Conservation (phyloP, 2,797 vertebrate species). For the Malacoraja senta region DNA sequence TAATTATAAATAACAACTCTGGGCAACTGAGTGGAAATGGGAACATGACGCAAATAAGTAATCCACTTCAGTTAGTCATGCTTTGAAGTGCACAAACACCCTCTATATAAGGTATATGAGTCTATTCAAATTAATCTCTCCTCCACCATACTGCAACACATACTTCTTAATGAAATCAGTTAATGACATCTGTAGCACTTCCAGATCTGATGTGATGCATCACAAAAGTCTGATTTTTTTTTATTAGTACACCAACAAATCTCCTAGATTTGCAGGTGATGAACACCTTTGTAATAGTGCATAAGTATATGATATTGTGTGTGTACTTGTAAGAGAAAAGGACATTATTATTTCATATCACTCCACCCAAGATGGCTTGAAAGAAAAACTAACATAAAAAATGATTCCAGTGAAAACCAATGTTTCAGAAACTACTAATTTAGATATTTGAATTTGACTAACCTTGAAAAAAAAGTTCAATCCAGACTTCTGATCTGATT, state of each 20-base stretch:
- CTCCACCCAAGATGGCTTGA: background rate
- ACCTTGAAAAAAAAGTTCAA: slow-evolving; percentile 95
- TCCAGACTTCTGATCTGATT: slow-evolving; percentile 68
- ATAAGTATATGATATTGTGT: background rate
- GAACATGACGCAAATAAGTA: background rate
- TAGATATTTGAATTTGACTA: slow-evolving; percentile 36
- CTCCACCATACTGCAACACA: background rate
- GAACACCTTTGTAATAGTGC: background rate
- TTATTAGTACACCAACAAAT: background rate
- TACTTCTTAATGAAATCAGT: background rate
- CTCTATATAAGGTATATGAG: background rate
- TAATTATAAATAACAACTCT: background rate
- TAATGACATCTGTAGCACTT: background rate
- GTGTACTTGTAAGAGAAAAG: too few relatives aligned
- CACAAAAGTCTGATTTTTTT: background rate
- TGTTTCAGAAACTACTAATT: background rate
- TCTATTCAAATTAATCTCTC: background rate
- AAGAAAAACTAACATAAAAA: background rate
- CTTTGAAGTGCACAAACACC: background rate
- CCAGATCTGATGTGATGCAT: background rate
- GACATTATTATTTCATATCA: background rate
- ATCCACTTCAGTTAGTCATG: background rate
- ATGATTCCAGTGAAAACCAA: background rate
- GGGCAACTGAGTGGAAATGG: background rate
- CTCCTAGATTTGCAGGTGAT: background rate